A percentile compares a stretch with the other conserved stretches of the same genome.
These are phyloP conservation scores for Philypnodon macrostomus DNA, from an alignment of 2,797 vertebrate genomes.

Conservation along the genomic window DNA sequence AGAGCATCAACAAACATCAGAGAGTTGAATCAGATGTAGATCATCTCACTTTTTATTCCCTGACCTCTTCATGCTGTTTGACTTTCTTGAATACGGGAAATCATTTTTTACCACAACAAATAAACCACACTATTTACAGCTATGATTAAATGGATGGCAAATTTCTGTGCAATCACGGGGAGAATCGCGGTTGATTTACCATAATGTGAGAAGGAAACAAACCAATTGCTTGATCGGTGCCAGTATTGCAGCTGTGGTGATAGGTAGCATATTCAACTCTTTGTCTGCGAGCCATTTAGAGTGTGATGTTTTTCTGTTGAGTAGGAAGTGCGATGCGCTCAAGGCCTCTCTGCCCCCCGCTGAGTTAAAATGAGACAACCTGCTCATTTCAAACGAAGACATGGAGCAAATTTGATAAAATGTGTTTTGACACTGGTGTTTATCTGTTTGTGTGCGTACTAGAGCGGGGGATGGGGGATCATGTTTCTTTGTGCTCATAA, in stretches of 20 bases:
- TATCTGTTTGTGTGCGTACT: slow-evolving; percentile 22
- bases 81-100: slow-evolving; percentile 5
- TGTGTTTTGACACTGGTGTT: slow-evolving; percentile 23
- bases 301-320: slow-evolving; percentile 21
- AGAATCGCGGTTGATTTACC: neutral
- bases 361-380: slow-evolving; percentile 33
- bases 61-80: neutral
- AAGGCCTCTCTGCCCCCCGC: slow-evolving; percentile 22
- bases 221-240: slow-evolving; percentile 1
- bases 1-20: slow-evolving; percentile 12
- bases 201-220: slow-evolving; percentile 2
- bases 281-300: slow-evolving; percentile 17
- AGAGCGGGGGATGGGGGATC: slow-evolving; percentile 32
- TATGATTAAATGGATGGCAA: slow-evolving; percentile 12
- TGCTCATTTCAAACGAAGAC: slow-evolving; percentile 25
- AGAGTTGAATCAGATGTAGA: slow-evolving; percentile 1
- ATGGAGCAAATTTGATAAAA: slow-evolving; percentile 24
- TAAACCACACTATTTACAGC: slow-evolving; percentile 7
- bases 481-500: slow-evolving; percentile 22
- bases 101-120: slow-evolving; percentile 6
- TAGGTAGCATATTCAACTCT: slow-evolving; percentile 3
- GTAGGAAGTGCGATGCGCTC: slow-evolving; percentile 23
- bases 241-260: neutral
- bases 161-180: neutral
- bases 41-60: neutral